Conservation (phyloP, 2,797 vertebrate genomes). For the Tamandua tetradactyla region DNA sequence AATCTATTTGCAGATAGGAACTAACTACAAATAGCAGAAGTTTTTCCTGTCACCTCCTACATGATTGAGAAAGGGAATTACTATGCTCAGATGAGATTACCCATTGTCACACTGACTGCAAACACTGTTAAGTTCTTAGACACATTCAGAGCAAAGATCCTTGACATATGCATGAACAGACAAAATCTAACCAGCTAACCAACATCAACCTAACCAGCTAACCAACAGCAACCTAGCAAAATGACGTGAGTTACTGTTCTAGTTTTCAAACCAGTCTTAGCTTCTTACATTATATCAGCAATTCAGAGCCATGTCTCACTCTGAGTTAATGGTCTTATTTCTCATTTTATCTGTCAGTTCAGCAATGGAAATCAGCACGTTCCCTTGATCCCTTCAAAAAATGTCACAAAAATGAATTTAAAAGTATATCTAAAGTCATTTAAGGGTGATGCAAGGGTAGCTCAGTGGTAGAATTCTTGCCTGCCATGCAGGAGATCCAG, state of each 20-base stretch:
- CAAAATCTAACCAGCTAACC: not conserved
- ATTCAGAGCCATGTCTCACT: not conserved
- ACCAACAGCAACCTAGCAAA: not conserved
- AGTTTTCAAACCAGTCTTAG: not conserved
- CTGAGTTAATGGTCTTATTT: not conserved
- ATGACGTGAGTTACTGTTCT: not conserved
- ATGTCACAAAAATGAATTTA: not conserved
- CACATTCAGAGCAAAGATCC: not conserved
- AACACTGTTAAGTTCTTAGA: not conserved
- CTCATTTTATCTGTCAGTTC: constrained; percentile 35
- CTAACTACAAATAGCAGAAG: not conserved
- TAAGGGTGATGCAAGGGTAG: too few species aligned
- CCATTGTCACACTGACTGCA: not conserved
- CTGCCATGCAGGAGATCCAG: too few species aligned
- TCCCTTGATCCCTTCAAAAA: constrained; percentile 38
- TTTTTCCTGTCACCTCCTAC: not conserved
- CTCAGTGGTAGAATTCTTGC: too few species aligned
- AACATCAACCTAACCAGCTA: not conserved
- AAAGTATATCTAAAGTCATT: constrained; percentile 29
- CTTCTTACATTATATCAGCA: not conserved
- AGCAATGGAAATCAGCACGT: not conserved
- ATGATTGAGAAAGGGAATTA: not conserved
- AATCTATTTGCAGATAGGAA: not conserved
- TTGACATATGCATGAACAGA: not conserved
- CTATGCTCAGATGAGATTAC: not conserved